Conservation (phyloP, 1,140 invertebrate genomes). For the Drosophila pectinifera region DNA sequence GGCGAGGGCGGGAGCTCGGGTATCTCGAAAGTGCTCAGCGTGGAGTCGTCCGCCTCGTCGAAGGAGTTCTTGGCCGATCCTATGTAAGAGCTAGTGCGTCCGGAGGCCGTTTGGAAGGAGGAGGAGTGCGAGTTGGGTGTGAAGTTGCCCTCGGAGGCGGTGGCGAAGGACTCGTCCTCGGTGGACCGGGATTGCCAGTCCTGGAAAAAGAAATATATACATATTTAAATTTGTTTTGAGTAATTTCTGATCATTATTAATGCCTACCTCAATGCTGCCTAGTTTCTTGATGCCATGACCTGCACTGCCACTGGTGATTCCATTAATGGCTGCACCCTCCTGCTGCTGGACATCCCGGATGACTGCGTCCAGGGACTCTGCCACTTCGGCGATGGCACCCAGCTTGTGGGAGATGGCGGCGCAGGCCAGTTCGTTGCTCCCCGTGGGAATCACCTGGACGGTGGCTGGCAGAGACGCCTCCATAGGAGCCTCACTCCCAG, state of each 20-base stretch:
- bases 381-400: conserved; percentile 88
- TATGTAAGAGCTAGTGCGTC: conserved; percentile 86
- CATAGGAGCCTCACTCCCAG: conserved; percentile 43
- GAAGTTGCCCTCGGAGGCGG: conserved; percentile 89
- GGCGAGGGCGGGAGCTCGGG: conserved; percentile 70
- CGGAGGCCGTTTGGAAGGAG: conserved; percentile 89
- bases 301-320: conserved; percentile 1
- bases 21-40: conserved; percentile 74
- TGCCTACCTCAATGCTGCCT: conserved; percentile 76
- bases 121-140: conserved; percentile 88
- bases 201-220: conserved; percentile 52
- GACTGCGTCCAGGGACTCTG: conserved; percentile 88
- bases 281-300: conserved; percentile 63
- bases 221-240: too few relatives aligned
- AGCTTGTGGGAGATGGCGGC: conserved; percentile 88
- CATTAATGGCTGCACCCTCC: conserved; percentile 53
- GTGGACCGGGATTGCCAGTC: conserved; percentile 85
- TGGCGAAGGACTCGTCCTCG: conserved; percentile 88
- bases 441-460: conserved; percentile 63
- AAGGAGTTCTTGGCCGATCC: conserved; percentile 84
- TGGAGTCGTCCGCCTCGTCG: conserved; percentile 80
- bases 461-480: conserved; percentile 28
- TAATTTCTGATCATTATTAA: too few relatives aligned
- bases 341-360: conserved; percentile 86
- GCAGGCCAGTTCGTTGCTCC: conserved; percentile 87